These are phyloP conservation scores for Hyalella azteca DNA, from an alignment of 2,888 invertebrate species.

Conservation along the genomic window DNA sequence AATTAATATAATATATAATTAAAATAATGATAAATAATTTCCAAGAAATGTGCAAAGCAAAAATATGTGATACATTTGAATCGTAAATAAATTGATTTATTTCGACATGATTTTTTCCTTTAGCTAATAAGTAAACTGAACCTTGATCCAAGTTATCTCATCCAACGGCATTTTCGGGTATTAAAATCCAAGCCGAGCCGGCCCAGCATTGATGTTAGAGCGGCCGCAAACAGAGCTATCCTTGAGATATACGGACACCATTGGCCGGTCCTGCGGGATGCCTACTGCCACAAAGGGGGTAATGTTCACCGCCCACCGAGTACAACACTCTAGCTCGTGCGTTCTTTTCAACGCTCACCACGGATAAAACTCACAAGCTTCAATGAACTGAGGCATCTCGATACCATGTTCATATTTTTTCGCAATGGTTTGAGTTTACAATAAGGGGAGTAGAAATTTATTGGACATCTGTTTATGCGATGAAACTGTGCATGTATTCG, in stretches of 20 bases:
- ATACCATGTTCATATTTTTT: background rate
- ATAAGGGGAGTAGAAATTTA: background rate
- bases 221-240: background rate
- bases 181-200: background rate
- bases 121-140: background rate
- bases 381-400: background rate
- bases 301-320: conserved; percentile 22
- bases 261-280: background rate
- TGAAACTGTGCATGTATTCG: background rate
- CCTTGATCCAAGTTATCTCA: background rate
- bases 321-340: background rate
- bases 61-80: background rate
- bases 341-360: background rate
- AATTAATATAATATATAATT: too few species aligned
- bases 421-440: background rate
- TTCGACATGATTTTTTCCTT: background rate
- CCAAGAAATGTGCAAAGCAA: background rate
- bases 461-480: background rate
- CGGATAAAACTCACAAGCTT: too few species aligned
- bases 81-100: background rate
- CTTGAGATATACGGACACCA: background rate
- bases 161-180: background rate
- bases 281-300: conserved; percentile 13
- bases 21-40: too few species aligned
- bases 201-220: background rate